Conservation (phyloP, 1,140 invertebrate genomes). For the Meloidogyne hapla region DNA sequence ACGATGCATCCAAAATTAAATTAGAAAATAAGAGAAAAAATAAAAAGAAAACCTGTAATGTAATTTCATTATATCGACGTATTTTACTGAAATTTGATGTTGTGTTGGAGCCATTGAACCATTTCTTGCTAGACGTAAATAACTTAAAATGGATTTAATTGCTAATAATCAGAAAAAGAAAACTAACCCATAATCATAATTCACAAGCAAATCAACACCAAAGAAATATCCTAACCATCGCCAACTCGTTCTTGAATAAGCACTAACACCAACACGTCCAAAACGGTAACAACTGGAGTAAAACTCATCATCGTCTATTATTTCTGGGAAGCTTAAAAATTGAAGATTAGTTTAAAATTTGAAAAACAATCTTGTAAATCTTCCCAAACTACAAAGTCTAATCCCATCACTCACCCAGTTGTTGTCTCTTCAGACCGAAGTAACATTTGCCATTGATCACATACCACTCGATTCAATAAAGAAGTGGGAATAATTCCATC, state of each 20-base stretch:
- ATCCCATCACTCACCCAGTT: not conserved
- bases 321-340: not conserved
- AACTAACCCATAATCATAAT: constrained; percentile 23
- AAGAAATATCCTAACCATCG: constrained; percentile 29
- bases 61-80: constrained; percentile 1
- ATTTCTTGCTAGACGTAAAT: constrained; percentile 12
- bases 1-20: constrained; percentile 17
- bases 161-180: not conserved
- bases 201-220: constrained; percentile 29
- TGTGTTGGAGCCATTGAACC: constrained; percentile 7
- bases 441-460: not conserved
- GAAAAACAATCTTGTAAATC: too few relatives aligned
- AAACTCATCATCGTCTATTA: not conserved
- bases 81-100: constrained; percentile 15
- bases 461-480: not conserved
- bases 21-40: too few relatives aligned
- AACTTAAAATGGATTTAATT: not conserved
- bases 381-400: too few relatives aligned
- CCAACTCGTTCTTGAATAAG: constrained; percentile 17
- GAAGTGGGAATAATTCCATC: not conserved
- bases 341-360: too few relatives aligned
- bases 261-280: not conserved
- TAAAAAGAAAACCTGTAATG: constrained; percentile 22
- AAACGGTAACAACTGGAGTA: not conserved
- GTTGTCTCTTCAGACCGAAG: not conserved